phyloP scores from a whole-genome alignment of 1,140 invertebrate genomes.

The Zaprionus gabonicus region DNA sequence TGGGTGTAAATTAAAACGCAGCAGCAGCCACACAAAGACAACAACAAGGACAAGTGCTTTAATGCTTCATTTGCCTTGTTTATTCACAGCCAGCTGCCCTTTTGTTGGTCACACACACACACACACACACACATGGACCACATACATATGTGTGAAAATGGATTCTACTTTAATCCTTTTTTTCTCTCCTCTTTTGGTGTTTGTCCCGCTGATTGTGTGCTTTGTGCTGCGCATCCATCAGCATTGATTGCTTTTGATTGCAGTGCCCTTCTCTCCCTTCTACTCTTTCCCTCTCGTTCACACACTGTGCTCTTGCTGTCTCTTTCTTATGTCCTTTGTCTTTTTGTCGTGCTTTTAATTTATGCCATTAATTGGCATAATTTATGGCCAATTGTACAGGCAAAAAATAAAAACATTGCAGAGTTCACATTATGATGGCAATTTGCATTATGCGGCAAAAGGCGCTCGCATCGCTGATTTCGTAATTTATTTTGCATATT shows the following conservation, averaged over 20 bases:
- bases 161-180: slow-evolving; percentile 75
- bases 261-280: neutral
- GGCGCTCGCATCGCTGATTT: slow-evolving; percentile 34
- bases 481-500: slow-evolving; percentile 25
- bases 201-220: slow-evolving; percentile 63
- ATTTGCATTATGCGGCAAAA: slow-evolving; percentile 53
- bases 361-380: slow-evolving; percentile 74
- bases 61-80: slow-evolving; percentile 79
- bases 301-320: too few species aligned
- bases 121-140: slow-evolving; percentile 16
- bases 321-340: slow-evolving; percentile 13
- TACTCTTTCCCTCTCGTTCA: neutral
- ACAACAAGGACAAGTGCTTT: slow-evolving; percentile 73
- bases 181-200: slow-evolving; percentile 22
- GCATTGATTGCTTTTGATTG: slow-evolving; percentile 74
- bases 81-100: slow-evolving; percentile 75
- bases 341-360: slow-evolving; percentile 63
- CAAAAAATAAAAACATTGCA: slow-evolving; percentile 10
- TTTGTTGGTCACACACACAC: slow-evolving; percentile 57
- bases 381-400: slow-evolving; percentile 53
- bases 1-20: slow-evolving; percentile 39
- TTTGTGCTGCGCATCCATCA: slow-evolving; percentile 62
- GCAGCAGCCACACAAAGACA: slow-evolving; percentile 42
- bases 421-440: slow-evolving; percentile 57
- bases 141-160: slow-evolving; percentile 45